These are phyloP conservation scores for Merops nubicus DNA, from an alignment of 2,113 vertebrate genomes.

Conservation along the genomic window DNA sequence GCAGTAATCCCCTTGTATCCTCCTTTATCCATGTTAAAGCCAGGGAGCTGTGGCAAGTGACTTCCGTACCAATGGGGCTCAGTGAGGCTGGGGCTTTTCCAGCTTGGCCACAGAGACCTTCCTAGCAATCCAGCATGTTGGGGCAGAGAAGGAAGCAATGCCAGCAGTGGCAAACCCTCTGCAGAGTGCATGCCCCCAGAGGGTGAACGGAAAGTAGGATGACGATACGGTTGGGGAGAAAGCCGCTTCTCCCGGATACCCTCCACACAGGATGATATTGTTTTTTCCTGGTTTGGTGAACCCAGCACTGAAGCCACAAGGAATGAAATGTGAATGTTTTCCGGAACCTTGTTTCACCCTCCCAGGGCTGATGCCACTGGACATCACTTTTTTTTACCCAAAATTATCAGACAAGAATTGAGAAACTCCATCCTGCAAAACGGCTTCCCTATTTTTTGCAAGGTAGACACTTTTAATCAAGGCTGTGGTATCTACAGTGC, in stretches of 20 bases:
- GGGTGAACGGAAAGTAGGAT: too few relatives aligned
- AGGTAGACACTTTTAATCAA: background rate
- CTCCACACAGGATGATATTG: background rate
- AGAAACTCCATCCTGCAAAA: background rate
- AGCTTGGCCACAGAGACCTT: background rate
- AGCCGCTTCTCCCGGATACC: background rate
- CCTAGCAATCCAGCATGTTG: background rate
- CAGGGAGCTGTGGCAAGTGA: background rate
- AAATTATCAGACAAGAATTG: background rate
- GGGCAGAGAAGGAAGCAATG: background rate
- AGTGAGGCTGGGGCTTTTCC: background rate
- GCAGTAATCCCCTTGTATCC: background rate
- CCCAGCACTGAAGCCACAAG: background rate
- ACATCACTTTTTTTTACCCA: background rate
- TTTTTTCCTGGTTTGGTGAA: background rate
- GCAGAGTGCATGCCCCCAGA: too few relatives aligned
- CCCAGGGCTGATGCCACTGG: background rate
- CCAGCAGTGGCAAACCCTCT: background rate
- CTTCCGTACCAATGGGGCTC: background rate
- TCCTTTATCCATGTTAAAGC: fast-evolving
- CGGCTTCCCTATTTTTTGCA: background rate
- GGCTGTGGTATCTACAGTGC: background rate
- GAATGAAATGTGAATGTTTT: background rate
- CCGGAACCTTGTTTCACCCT: background rate
- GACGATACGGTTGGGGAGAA: too few relatives aligned